These are phyloP conservation scores for Paratilapia polleni DNA, from an alignment of 2,113 vertebrate species.

Conservation along the genomic window DNA sequence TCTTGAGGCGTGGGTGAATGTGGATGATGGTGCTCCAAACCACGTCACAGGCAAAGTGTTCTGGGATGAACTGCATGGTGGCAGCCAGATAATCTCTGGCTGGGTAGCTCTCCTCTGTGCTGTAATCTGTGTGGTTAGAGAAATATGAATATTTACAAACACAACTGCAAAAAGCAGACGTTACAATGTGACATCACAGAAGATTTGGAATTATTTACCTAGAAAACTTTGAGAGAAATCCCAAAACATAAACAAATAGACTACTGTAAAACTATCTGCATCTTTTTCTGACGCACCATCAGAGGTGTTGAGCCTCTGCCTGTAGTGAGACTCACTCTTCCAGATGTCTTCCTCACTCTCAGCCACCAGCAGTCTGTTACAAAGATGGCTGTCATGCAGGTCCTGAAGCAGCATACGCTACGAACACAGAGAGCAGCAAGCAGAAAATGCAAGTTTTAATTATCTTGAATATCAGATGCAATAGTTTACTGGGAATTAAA, in stretches of 20 bases:
- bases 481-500: not conserved
- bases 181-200: not conserved
- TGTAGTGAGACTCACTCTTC: constrained; percentile 92
- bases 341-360: constrained; percentile 99
- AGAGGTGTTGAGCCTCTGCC: constrained; percentile 82
- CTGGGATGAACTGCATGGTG: constrained; percentile 98
- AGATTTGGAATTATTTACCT: not conserved
- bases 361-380: constrained; percentile 94
- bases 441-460: not conserved
- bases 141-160: not conserved
- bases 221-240: not conserved
- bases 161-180: not conserved
- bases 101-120: constrained; percentile 92
- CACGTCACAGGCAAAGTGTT: constrained; percentile 94
- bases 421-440: not conserved
- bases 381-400: constrained; percentile 94
- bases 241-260: not conserved
- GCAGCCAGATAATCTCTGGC: constrained; percentile 95
- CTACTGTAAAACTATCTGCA: not conserved
- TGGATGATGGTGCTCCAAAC: constrained; percentile 97
- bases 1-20: constrained; percentile 96
- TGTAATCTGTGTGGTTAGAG: constrained; percentile 83
- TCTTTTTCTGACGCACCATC: constrained; percentile 83
- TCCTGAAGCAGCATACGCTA: constrained; percentile 96
- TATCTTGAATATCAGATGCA: not conserved